Conservation (phyloP, 2,888 invertebrate species). For the Corbicula japonica region DNA sequence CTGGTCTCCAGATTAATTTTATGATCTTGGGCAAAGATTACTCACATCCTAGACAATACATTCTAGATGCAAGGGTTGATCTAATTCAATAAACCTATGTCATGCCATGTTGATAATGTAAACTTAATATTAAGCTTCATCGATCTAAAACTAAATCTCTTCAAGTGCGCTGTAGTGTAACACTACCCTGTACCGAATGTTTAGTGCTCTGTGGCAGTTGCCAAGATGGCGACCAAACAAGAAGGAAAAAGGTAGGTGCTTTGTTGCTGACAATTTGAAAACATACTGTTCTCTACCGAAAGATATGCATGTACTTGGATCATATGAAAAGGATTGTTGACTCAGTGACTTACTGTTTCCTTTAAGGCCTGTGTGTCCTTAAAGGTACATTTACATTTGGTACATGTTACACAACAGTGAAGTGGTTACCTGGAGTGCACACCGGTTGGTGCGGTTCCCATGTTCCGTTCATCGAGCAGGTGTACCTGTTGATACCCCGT, state of each 20-base stretch:
- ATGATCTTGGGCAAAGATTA: too few species aligned
- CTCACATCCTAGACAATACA: too few species aligned
- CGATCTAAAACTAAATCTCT: too few species aligned
- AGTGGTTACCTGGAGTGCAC: conserved; percentile 11
- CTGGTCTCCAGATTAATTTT: too few species aligned
- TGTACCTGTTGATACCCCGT: not conserved
- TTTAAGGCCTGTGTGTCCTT: not conserved
- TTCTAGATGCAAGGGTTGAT: too few species aligned
- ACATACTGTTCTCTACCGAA: not conserved
- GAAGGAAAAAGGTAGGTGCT: not conserved
- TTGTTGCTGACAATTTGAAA: not conserved
- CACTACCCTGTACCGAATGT: too few species aligned
- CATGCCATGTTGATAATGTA: too few species aligned
- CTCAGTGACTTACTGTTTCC: not conserved
- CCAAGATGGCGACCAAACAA: not conserved
- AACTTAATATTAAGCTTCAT: too few species aligned
- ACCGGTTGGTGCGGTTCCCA: conserved; percentile 15
- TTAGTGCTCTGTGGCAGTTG: too few species aligned
- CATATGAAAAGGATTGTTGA: not conserved
- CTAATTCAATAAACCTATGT: too few species aligned
- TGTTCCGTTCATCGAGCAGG: not conserved
- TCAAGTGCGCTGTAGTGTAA: too few species aligned
- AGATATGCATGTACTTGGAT: not conserved
- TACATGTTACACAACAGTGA: not conserved
- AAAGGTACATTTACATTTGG: not conserved